Evolutionary conservation across 2,888 invertebrate species (phyloP).

Genomic region (Eugnorisma glareosa): DNA sequence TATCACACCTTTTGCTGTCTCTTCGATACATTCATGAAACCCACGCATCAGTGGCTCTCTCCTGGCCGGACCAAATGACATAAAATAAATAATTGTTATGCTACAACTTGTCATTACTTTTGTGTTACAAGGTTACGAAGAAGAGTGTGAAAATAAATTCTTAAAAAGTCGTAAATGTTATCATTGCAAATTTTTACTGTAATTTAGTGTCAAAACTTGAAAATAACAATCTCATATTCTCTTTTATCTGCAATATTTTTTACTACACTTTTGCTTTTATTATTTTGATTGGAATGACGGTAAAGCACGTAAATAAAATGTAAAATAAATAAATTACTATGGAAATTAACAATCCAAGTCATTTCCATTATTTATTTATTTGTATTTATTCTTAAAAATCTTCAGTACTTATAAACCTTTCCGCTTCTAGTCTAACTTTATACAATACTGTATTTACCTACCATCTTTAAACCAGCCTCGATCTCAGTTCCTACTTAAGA

Average conservation of each 20-base stretch:
- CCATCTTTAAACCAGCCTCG: not conserved
- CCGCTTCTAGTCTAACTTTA: not conserved
- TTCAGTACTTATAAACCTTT: not conserved
- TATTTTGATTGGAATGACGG: not conserved
- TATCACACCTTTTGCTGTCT: not conserved
- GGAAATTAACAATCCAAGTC: not conserved
- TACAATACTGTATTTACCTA: not conserved
- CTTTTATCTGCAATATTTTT: slow-evolving; percentile 18
- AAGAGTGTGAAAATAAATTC: slow-evolving; percentile 32
- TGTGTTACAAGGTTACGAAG: slow-evolving; percentile 18
- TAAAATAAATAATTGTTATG: not conserved
- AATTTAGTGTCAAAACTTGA: slow-evolving; percentile 29
- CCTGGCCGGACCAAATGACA: not conserved
- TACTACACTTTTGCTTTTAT: slow-evolving; percentile 12
- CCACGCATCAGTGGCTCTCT: not conserved
- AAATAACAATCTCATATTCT: slow-evolving; percentile 4
- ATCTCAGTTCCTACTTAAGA: not conserved
- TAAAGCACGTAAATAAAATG: not conserved
- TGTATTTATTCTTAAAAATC: not conserved
- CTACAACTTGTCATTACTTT: slow-evolving; percentile 2
- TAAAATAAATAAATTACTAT: not conserved
- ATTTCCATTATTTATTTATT: not conserved
- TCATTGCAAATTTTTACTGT: slow-evolving; percentile 7
- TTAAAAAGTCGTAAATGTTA: slow-evolving; percentile 39
- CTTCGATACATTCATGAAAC: not conserved